Base-by-base conservation (phyloP, 2,888 invertebrate genomes). In the Hofmannophila pseudospretella region DNA sequence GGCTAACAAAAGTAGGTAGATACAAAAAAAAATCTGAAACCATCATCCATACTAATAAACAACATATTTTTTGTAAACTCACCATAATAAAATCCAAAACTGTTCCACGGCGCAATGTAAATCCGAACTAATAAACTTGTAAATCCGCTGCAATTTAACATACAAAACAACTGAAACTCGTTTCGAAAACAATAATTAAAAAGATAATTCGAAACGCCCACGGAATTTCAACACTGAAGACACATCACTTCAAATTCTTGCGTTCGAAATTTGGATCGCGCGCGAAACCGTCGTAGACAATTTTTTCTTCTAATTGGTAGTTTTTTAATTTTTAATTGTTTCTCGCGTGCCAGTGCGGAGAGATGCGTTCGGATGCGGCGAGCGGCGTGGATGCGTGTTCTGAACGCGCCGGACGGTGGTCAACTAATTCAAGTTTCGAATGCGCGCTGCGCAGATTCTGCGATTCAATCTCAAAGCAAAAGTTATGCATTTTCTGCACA, bases 381-480 rank as follows among this genome's bases (percentile, higher is more conserved):
- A 11, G 45, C 40, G 36, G 51, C 43, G 49, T 16, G 16, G 16
- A 47, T 50, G 67, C 81, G 81, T 77, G 77, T 63, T 58, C 42
- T 56, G 54, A 45, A 54, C 59, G 58, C 67, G 77, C 70, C 77
- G 82, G 84, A 74, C 85, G 61, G 48, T 82, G 85, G 85, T 85
- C 85, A 85, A 85, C 82, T 82, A 77, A 42, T 43, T 38, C 34
- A 42, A 49, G 54, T 55, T 59, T 51, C 44, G 49, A 47, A 54
- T 58, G 52, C 58, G 38, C 39, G 33, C 34, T 20, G 40, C 32
- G 41, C 29, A 33, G 29, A 31, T 35, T 41, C 36, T 34, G 13
- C 38, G 39, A 33, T 38, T 38, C 28, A 33, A 37, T 43, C 32
- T 32, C 19, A 10, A 28, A 16, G 32, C 36, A 20, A 14, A 37